phyloP scores from a whole-genome alignment of 2,113 vertebrate species.

The Daboia siamensis region DNA sequence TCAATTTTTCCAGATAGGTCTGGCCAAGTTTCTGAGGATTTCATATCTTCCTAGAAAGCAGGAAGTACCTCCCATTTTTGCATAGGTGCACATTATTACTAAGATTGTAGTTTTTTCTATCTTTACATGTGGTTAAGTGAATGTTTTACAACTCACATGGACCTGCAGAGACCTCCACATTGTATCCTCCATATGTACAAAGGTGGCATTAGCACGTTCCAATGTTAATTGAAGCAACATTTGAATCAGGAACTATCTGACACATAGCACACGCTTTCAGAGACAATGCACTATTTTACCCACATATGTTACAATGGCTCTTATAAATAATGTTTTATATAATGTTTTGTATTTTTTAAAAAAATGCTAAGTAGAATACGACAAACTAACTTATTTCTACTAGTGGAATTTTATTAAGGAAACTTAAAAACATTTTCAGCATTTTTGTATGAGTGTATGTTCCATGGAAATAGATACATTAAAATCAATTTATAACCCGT shows the following conservation, averaged over 20 bases:
- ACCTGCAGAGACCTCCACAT: background rate
- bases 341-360: background rate
- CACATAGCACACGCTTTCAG: background rate
- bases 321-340: background rate
- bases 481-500: conserved; percentile 44
- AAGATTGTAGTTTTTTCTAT: background rate
- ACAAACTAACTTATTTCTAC: background rate
- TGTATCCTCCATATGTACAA: background rate
- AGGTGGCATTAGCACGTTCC: background rate
- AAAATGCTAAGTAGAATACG: background rate
- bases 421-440: background rate
- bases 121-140: background rate
- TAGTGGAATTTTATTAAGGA: background rate
- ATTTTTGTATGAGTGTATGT: background rate
- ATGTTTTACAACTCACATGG: background rate
- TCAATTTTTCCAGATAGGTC: background rate
- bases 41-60: background rate
- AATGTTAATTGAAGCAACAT: background rate
- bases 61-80: background rate
- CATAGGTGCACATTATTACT: background rate
- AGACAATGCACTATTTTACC: background rate
- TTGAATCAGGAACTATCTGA: background rate
- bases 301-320: background rate
- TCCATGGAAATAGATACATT: background rate
- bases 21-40: background rate